These are phyloP conservation scores for Drosophila dives DNA, from an alignment of 2,888 invertebrate species.

Conservation along the genomic window DNA sequence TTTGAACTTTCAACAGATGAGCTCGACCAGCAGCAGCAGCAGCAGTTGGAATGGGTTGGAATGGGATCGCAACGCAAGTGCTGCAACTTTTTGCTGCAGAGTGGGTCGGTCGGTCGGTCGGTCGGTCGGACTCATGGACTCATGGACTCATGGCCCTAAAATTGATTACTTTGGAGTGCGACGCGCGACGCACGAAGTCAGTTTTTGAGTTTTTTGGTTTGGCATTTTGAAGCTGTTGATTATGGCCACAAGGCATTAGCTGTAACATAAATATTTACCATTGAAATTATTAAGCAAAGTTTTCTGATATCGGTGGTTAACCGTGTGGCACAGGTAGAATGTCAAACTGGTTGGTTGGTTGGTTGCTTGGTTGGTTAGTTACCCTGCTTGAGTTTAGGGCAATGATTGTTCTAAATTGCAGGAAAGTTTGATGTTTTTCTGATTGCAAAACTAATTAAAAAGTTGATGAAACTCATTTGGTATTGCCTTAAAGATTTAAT, in stretches of 20 bases:
- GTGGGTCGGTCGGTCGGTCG: constrained; percentile 58
- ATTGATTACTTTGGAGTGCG: constrained; percentile 73
- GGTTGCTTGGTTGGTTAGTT: neutral
- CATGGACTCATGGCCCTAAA: constrained; percentile 48
- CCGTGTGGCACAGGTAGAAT: constrained; percentile 11
- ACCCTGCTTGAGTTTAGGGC: neutral
- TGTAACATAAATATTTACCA: constrained; percentile 76
- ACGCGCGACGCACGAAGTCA: constrained; percentile 49
- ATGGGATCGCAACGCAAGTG: constrained; percentile 8
- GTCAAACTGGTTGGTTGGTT: constrained; percentile 1
- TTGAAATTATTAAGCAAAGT: constrained; percentile 76
- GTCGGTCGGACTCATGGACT: neutral
- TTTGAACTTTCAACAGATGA: constrained; percentile 71
- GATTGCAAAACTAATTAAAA: constrained; percentile 79
- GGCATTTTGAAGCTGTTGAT: constrained; percentile 75
- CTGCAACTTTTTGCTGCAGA: constrained; percentile 54
- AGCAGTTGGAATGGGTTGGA: neutral
- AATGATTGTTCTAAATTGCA: constrained; percentile 47
- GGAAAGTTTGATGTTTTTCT: constrained; percentile 58
- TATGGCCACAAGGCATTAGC: constrained; percentile 76
- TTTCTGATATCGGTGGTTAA: constrained; percentile 52
- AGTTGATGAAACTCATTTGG: constrained; percentile 71
- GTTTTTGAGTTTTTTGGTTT: constrained; percentile 50
- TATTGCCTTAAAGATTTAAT: constrained; percentile 67
- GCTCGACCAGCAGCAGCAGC: constrained; percentile 27